A percentile compares a stretch with the other conserved stretches of the same genome.
Evolutionary conservation across 2,113 vertebrate species (phyloP).

Genomic region (Semnornis frantzii): DNA sequence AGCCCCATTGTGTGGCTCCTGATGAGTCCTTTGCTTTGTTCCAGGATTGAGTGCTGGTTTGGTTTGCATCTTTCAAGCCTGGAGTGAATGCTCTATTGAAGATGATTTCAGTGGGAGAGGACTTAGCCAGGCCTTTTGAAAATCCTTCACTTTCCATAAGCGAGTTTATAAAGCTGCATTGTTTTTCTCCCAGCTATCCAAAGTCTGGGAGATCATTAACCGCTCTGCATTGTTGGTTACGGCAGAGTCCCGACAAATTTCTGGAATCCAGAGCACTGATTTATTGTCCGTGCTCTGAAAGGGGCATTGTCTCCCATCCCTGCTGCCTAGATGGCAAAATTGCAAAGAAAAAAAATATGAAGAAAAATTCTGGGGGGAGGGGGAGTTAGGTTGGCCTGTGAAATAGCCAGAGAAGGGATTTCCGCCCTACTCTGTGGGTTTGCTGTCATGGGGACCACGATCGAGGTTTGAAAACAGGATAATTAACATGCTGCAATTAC

Average conservation of each 20-base stretch:
- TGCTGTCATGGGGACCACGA: conserved; percentile 18
- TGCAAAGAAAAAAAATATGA: neutral
- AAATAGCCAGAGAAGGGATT: conserved; percentile 21
- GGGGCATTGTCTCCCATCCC: conserved; percentile 52
- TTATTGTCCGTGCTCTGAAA: conserved; percentile 61
- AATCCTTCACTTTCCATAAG: conserved; percentile 14
- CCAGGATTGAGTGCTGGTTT: neutral
- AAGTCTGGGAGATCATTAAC: conserved; percentile 49
- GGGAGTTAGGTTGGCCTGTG: neutral
- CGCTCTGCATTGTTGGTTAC: conserved; percentile 49
- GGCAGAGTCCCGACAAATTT: conserved; percentile 51
- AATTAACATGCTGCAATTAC: conserved; percentile 58
- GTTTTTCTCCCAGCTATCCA: conserved; percentile 26
- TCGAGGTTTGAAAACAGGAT: conserved; percentile 33
- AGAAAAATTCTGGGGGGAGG: neutral
- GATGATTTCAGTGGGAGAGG: neutral
- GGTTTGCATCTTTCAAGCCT: neutral
- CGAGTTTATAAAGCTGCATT: conserved; percentile 27
- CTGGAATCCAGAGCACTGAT: conserved; percentile 46
- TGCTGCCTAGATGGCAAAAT: conserved; percentile 52
- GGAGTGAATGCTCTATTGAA: conserved; percentile 4
- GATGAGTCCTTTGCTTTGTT: neutral
- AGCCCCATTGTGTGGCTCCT: neutral
- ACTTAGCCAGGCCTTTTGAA: conserved; percentile 22
- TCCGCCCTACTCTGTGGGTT: neutral